Evolutionary conservation across 2,797 vertebrate species (phyloP).

Genomic region (Garrulus glandarius): DNA sequence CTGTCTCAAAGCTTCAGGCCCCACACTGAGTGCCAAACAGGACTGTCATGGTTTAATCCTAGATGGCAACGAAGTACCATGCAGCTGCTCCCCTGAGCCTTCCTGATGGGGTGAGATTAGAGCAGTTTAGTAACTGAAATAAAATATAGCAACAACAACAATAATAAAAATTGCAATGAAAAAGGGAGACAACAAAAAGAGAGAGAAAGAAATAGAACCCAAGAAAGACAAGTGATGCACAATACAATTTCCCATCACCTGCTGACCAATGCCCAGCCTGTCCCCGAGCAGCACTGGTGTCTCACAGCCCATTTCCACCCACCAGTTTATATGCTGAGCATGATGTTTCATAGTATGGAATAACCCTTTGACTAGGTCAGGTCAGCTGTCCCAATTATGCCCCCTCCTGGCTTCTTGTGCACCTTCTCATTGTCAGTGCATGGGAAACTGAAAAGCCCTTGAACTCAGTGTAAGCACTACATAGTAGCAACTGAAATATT

Average conservation of each 20-base stretch:
- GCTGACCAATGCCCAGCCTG: background rate
- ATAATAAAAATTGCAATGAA: background rate
- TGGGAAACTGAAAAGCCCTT: background rate
- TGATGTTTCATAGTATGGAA: background rate
- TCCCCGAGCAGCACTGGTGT: background rate
- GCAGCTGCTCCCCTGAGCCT: background rate
- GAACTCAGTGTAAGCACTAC: background rate
- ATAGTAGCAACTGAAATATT: background rate
- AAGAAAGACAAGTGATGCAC: too few relatives aligned
- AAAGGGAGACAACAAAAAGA: background rate
- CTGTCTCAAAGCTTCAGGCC: too few relatives aligned
- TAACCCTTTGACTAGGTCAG: background rate
- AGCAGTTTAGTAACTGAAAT: background rate
- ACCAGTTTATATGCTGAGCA: background rate
- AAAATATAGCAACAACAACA: background rate
- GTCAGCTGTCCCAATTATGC: background rate
- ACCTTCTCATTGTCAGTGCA: background rate
- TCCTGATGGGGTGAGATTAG: background rate
- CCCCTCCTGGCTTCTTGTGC: background rate
- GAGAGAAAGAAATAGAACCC: background rate
- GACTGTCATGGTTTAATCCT: background rate
- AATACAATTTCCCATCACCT: background rate
- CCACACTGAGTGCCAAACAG: background rate
- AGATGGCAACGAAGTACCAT: fast-evolving
- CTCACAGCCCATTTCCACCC: background rate